These are phyloP conservation scores for Chironomus tentans DNA, from an alignment of 2,888 invertebrate genomes.

Conservation along the genomic window DNA sequence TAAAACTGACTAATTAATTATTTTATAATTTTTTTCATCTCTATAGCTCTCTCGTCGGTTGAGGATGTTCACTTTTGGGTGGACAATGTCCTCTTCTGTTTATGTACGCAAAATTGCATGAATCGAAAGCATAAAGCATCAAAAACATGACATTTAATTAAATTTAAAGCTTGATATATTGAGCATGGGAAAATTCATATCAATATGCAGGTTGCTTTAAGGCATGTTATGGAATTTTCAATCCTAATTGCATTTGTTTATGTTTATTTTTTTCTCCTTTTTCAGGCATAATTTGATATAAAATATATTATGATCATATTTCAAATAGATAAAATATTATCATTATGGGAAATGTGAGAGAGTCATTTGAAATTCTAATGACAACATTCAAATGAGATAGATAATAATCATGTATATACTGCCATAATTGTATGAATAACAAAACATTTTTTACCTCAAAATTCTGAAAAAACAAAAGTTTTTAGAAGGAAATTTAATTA, in stretches of 20 bases:
- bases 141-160: constrained; percentile 21
- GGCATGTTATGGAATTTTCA: background rate
- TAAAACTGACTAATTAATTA: constrained; percentile 15
- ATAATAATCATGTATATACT: too few relatives aligned
- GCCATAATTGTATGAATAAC: too few relatives aligned
- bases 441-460: too few relatives aligned
- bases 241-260: background rate
- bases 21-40: background rate
- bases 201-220: background rate
- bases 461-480: too few relatives aligned
- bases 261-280: background rate
- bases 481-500: too few relatives aligned
- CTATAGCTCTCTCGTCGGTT: background rate
- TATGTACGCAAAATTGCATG: background rate
- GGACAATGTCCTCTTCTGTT: background rate
- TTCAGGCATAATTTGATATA: background rate
- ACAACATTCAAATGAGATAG: background rate
- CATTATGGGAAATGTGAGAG: background rate
- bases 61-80: background rate
- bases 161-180: constrained; percentile 1
- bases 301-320: constrained; percentile 1
- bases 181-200: background rate
- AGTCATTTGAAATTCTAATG: background rate
- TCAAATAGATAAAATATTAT: background rate
- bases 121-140: constrained; percentile 1